Evolutionary conservation across 2,888 invertebrate species (phyloP), one percentile per base, ranked within the genome.

Genomic region (Phaedon cochleariae): DNA sequence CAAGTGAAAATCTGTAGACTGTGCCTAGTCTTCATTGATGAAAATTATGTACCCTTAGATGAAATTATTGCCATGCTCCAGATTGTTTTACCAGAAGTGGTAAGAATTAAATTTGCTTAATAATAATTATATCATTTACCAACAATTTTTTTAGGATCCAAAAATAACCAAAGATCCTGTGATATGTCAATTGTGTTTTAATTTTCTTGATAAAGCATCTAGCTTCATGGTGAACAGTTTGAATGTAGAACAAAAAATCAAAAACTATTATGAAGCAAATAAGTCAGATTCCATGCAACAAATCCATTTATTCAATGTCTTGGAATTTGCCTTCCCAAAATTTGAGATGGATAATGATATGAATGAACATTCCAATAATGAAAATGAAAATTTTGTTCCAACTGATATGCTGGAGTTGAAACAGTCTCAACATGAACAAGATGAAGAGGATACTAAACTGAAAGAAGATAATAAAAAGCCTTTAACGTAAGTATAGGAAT

Each of bases 291-390:
- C 31, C 6, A 9, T 34, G 22, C 66, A 68, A 12, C 53, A 67
- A 63, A 68, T 71, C 15, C 69, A 71, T 51, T 53, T 71, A 17
- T 69, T 68, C 34, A 69, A 65, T 49, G 71, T 71, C 29, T 53
- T 71, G 53, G 71, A 71, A 57, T 71, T 67, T 61, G 71, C 71
- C 12, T 71, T 71, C 66, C 71, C 71, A 15, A 71, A 71, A 63
- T 58, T 71, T 37, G 71, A 71, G 66, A 69, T 71, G 71, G 71
- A 69, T 31, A 48, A 37, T 55, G 66, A 66, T 22, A 20, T 21
- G 7, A 64, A 54, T 21, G 57, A 55, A 12, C 55, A 64, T 21
- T 45, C 54, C 18, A 46, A 59, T 26, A 46, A 57, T 18, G 41
- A 55, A 41, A 45, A 51, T 34, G 62, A 64, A 29, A 54, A 64